These are phyloP conservation scores for Margaritifera margaritifera DNA, from an alignment of 2,888 invertebrate genomes.

Conservation along the genomic window DNA sequence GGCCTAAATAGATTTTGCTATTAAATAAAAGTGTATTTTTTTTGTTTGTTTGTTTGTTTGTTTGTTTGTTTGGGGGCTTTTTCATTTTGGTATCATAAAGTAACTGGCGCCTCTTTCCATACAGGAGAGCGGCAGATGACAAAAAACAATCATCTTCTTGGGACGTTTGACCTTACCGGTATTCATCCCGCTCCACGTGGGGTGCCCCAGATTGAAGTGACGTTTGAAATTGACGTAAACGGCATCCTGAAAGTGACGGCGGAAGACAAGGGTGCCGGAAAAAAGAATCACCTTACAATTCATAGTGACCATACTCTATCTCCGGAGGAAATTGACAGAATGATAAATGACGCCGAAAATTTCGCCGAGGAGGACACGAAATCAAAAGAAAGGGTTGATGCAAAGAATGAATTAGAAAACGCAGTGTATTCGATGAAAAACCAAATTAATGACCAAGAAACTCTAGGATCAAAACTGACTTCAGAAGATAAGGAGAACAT, in stretches of 20 bases:
- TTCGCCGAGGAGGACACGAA: constrained; percentile 99
- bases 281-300: constrained; percentile 98
- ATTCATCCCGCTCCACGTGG: constrained; percentile 85
- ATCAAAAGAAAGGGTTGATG: constrained; percentile 86
- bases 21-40: no score
- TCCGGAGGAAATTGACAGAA: constrained; percentile 98
- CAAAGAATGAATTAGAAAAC: constrained; percentile 93
- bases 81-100: no score
- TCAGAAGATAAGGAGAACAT: constrained; percentile 95
- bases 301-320: constrained; percentile 97
- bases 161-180: constrained; percentile 97
- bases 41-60: no score
- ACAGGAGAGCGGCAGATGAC: constrained; percentile 98
- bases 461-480: constrained; percentile 90
- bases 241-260: constrained; percentile 82
- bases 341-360: constrained; percentile 99
- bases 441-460: constrained; percentile 96
- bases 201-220: constrained; percentile 74
- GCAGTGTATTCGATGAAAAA: constrained; percentile 98
- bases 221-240: constrained; percentile 76
- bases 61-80: no score
- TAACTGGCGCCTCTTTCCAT: background rate
- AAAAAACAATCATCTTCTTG: constrained; percentile 98
- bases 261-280: constrained; percentile 99
- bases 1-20: no score